Conservation (phyloP, 2,888 invertebrate genomes). For the Melieria omissa region DNA sequence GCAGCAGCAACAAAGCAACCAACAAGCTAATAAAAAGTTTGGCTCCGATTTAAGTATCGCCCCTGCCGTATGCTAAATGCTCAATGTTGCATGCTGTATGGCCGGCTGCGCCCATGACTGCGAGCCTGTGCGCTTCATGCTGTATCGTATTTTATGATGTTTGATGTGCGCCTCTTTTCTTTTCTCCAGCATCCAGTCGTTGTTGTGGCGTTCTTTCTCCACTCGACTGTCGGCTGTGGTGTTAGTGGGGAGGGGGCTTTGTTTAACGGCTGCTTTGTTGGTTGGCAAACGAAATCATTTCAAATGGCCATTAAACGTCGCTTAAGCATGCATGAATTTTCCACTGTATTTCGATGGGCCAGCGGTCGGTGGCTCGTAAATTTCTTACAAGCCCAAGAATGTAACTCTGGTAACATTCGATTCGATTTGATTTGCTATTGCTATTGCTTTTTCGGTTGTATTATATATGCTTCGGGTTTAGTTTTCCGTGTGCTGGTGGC, state of each 20-base stretch:
- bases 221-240: background rate
- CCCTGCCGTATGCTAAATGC: background rate
- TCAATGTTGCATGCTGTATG: background rate
- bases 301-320: constrained; percentile 62
- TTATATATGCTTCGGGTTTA: background rate
- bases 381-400: constrained; percentile 28
- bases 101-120: too few species aligned
- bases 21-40: constrained; percentile 32
- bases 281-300: constrained; percentile 55
- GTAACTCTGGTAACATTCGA: constrained; percentile 30
- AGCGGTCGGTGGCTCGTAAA: constrained; percentile 14
- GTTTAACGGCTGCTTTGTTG: constrained; percentile 20
- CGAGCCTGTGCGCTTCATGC: too few species aligned
- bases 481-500: background rate
- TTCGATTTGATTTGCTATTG: constrained; percentile 22
- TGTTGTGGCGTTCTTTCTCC: too few species aligned
- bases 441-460: constrained; percentile 4
- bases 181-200: too few species aligned
- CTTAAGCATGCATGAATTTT: constrained; percentile 58
- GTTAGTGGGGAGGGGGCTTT: background rate
- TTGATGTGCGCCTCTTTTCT: too few species aligned
- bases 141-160: too few species aligned
- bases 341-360: constrained; percentile 48
- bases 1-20: constrained; percentile 25
- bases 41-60: constrained; percentile 32